Evolutionary conservation across 2,113 vertebrate genomes (phyloP), one percentile per base, ranked within the genome.

Genomic region (zebrafish (Danio rerio)): DNA sequence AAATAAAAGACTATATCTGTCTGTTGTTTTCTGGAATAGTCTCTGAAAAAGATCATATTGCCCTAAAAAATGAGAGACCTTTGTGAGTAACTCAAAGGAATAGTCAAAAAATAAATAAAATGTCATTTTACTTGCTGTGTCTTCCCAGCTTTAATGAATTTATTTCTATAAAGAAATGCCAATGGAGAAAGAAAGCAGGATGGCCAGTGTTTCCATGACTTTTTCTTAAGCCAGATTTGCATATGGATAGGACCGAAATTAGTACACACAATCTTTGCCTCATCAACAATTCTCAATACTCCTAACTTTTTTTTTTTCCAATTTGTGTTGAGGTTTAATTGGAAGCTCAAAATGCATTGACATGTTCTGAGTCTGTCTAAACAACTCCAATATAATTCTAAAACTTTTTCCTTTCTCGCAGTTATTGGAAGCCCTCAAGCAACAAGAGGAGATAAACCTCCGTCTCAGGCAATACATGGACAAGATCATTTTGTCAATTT

Each of bases 381-480:
- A 40, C 31, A 63, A 15, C 12, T 45, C 3, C 13, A 18, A n/a
- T 58, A 59, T 9, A 7, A 42, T n/a, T 52, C 16, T 62, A 16
- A 62, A 61, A 20, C 2, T 5, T 11, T 45, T 77, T 69, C 43
- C 72, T 42, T 75, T 59, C 89, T 71, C 61, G 58, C 90, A 99
- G 98, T 91, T 99, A 68, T 97, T 99, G 97, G 97, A 98, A 88
- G 98, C 98, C 85, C 93, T 99, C 45, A 98, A 97, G 92, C 96
- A 99, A 84, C 98, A 99, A 89, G 98, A 99, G 83, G 98, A 99
- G 86, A 99, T 99, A 86, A 99, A 99, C 87, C 89, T 94, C 73
- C 95, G 97, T 16, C 93, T 99, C 72, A 92, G 97, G 63, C 97
- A 99, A 85, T 99, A 99, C 90, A 99, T 99, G 98, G 98, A 99